Evolutionary conservation across 2,113 vertebrate species (phyloP).

Genomic region (Hyperopisus bebe): DNA sequence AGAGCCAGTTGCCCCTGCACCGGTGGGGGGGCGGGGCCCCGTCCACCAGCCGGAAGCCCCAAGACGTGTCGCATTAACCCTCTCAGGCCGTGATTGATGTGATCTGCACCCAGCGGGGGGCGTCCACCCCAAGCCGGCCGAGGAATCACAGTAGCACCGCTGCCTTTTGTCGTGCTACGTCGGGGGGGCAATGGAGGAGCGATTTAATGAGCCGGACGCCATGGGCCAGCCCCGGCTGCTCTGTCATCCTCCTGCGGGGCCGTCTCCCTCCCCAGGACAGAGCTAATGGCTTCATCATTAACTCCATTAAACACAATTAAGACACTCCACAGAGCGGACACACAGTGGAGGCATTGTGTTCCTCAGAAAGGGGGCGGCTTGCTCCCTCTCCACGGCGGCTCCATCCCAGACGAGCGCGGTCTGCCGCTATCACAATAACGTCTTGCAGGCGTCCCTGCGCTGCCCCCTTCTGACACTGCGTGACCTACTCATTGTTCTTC

Average conservation of each 20-base stretch:
- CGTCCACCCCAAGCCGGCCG: conserved; percentile 23
- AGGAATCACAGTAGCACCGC: conserved; percentile 37
- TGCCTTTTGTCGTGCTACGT: conserved; percentile 23
- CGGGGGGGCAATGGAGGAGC: conserved; percentile 31
- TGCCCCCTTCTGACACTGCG: conserved; percentile 53
- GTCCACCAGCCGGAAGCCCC: not conserved
- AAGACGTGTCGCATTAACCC: not conserved
- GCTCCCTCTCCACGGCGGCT: conserved; percentile 36
- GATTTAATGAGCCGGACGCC: conserved; percentile 31
- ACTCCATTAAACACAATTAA: conserved; percentile 61
- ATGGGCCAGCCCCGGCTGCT: conserved; percentile 15
- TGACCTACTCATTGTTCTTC: conserved; percentile 59
- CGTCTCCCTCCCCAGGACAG: conserved; percentile 28
- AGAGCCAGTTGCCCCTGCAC: not conserved
- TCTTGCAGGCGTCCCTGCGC: conserved; percentile 51
- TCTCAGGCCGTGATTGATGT: not conserved
- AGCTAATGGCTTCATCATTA: conserved; percentile 53
- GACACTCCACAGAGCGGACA: conserved; percentile 49
- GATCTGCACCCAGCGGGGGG: conserved; percentile 2
- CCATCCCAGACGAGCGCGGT: conserved; percentile 24
- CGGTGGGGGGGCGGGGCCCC: not conserved
- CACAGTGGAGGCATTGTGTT: conserved; percentile 43
- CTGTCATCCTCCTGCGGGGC: conserved; percentile 26
- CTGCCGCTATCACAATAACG: not conserved
- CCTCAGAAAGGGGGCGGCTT: conserved; percentile 27